phyloP scores from a whole-genome alignment of 2,113 vertebrate species.

The Bubalus kerabau region DNA sequence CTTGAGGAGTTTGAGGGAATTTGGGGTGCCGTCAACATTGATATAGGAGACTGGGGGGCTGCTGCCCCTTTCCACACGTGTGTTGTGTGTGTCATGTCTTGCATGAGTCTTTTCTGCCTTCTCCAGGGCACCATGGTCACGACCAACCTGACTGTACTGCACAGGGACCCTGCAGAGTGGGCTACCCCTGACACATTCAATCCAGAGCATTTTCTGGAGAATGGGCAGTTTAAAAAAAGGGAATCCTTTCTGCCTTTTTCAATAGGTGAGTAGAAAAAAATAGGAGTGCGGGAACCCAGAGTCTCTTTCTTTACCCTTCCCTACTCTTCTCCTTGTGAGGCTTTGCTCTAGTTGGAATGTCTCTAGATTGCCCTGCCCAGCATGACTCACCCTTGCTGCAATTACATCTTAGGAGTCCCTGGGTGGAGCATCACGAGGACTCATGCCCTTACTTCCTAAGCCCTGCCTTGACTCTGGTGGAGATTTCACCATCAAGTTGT shows the following conservation, averaged over 20 bases:
- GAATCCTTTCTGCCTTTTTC: slow-evolving; percentile 91
- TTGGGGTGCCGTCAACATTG: rapidly evolving
- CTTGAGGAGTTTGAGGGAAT: background rate
- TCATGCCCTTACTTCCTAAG: background rate
- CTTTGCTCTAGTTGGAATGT: background rate
- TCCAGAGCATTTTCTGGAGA: slow-evolving; percentile 89
- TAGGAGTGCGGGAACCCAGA: background rate
- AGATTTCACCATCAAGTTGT: background rate
- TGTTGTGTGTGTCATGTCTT: background rate
- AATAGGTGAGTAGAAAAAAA: slow-evolving; percentile 79
- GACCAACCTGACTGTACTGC: slow-evolving; percentile 76
- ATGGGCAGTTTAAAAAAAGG: slow-evolving; percentile 83
- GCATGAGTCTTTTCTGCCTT: background rate
- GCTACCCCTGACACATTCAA: slow-evolving; percentile 87
- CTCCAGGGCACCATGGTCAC: slow-evolving; percentile 81
- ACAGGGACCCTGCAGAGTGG: slow-evolving; percentile 87
- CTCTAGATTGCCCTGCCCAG: background rate
- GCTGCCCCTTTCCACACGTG: rapidly evolving
- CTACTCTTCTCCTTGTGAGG: background rate
- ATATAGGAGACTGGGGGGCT: rapidly evolving
- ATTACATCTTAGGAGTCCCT: rapidly evolving
- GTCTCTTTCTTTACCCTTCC: background rate
- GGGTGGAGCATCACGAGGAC: background rate
- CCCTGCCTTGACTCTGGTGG: background rate
- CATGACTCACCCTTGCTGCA: rapidly evolving